phyloP scores from a whole-genome alignment of 2,888 invertebrate genomes.

The Aporophyla nigra region DNA sequence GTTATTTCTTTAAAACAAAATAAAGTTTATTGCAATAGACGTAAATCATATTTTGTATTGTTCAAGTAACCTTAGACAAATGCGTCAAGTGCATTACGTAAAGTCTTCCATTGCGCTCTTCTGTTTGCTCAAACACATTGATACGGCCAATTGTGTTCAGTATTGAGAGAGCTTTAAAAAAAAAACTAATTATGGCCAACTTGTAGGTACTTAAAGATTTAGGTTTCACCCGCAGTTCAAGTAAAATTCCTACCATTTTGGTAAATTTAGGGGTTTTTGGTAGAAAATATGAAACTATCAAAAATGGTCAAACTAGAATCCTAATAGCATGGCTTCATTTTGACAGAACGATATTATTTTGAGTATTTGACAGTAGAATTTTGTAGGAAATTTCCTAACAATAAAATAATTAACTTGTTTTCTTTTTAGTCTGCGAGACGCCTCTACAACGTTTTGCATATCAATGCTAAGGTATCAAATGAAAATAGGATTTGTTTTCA shows the following conservation, averaged over 20 bases:
- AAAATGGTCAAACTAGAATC: neutral
- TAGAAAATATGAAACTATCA: slow-evolving; percentile 21
- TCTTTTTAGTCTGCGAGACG: slow-evolving; percentile 37
- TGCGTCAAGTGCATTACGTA: neutral
- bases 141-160: slow-evolving; percentile 52
- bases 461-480: slow-evolving; percentile 9
- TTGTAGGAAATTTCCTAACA: neutral
- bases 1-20: neutral
- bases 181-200: neutral
- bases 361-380: neutral
- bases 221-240: neutral
- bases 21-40: neutral
- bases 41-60: neutral
- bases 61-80: neutral
- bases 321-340: neutral
- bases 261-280: neutral
- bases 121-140: slow-evolving; percentile 15
- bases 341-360: neutral
- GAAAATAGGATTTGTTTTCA: slow-evolving; percentile 1
- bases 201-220: neutral
- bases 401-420: neutral
- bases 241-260: slow-evolving; percentile 18
- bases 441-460: slow-evolving; percentile 19
- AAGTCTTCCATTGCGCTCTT: slow-evolving; percentile 36
- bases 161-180: slow-evolving; percentile 9